Conservation (phyloP, 1,140 invertebrate genomes). For the Drepana arcuata region DNA sequence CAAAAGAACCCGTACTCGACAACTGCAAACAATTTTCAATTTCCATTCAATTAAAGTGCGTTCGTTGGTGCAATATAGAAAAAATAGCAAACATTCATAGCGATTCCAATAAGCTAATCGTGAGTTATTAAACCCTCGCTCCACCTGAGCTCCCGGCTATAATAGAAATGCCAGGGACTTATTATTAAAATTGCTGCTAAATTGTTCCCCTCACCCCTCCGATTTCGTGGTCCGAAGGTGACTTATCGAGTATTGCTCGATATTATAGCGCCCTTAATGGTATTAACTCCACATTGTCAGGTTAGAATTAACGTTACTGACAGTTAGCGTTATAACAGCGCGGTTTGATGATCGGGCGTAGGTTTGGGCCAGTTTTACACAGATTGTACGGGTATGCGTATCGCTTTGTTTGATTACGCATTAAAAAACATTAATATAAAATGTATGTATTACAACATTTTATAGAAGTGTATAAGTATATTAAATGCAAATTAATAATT, state of each 20-base stretch:
- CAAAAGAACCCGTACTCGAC: slow-evolving; percentile 14
- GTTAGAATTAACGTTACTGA: too few relatives aligned
- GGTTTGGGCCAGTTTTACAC: too few relatives aligned
- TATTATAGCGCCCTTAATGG: slow-evolving; percentile 9
- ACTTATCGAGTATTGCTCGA: slow-evolving; percentile 49
- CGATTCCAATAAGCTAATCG: slow-evolving; percentile 71
- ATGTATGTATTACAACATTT: too few relatives aligned
- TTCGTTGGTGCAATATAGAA: slow-evolving; percentile 55
- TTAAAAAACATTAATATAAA: too few relatives aligned
- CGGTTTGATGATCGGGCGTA: too few relatives aligned
- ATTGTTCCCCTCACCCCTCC: slow-evolving; percentile 67
- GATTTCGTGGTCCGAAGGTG: slow-evolving; percentile 52
- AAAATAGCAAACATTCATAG: slow-evolving; percentile 71
- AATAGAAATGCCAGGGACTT: slow-evolving; percentile 71
- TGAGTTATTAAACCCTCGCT: slow-evolving; percentile 65
- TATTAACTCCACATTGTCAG: slow-evolving; percentile 19
- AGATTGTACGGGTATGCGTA: too few relatives aligned
- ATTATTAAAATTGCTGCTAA: slow-evolving; percentile 74
- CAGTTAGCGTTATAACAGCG: too few relatives aligned
- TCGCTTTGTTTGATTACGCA: too few relatives aligned
- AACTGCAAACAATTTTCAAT: slow-evolving; percentile 57
- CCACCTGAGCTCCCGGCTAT: slow-evolving; percentile 66
- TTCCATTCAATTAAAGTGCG: slow-evolving; percentile 55
- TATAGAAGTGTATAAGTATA: too few relatives aligned
- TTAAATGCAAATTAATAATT: too few relatives aligned